Evolutionary conservation across 2,888 invertebrate genomes (phyloP), one percentile per base, ranked within the genome.

Genomic region (Strigamia crassipes): DNA sequence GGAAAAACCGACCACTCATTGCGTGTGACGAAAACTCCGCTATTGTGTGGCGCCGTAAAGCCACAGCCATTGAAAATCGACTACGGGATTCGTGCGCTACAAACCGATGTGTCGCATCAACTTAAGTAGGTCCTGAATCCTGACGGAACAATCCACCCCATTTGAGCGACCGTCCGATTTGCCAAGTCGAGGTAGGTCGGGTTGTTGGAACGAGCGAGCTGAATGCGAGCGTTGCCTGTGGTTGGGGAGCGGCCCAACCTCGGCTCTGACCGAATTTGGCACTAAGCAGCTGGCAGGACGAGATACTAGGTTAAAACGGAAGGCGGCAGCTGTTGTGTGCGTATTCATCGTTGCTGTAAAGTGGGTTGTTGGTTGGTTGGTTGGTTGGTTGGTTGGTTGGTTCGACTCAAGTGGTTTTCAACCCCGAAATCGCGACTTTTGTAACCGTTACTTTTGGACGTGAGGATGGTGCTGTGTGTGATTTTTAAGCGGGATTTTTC

Each of bases 1-100:
- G 61, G 61, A 61, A 61, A 61, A 61, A 61, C 61, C 61, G 61
- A 61, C 61, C 61, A 61, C 21, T 61, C 61, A 61, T 46, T n/a
- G 23, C 61, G 18, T 61, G 61, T 61, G 18, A 15, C 15, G 42
- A 46, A 46, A 46, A 15, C 13, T 15, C 12, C 42, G 10, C 42
- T 46, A 46, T 46, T 46, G 15, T 46, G 10, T 46, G 13, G 5
- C 4, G 42, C 15, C 3, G 42, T 46, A 46, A 1, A 2, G 2
- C 2, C 42, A 13, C 10, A 2, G 13, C n/a, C n/a, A n/a, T n/a
- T n/a, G n/a, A n/a, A n/a, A 10, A 46, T 46, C 15, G 42, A 46
- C 6, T 46, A 34, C 6, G 34, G 34, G 34, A 34, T 34, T 34
- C 34, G 6, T 34, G 34, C 34, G 3, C 10, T 46, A 46, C 42